These are phyloP conservation scores for Acrocephalus kingi DNA, from an alignment of 2,113 vertebrate species.

Conservation along the genomic window DNA sequence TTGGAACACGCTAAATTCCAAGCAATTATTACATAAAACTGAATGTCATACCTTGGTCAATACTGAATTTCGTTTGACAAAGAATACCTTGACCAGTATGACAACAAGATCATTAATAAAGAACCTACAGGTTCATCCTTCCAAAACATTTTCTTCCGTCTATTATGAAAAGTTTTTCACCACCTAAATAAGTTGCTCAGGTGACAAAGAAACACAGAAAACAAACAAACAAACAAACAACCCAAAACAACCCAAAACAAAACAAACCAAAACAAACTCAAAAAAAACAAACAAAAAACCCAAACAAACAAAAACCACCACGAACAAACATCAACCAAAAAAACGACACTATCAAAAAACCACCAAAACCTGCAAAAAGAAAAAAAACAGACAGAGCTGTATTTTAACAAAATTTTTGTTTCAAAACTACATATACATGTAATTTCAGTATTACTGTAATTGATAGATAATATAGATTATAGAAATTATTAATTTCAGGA, in stretches of 20 bases:
- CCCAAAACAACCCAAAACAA: background rate
- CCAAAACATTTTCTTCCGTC: slow-evolving; percentile 36
- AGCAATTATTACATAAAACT: slow-evolving; percentile 19
- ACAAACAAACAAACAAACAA: background rate
- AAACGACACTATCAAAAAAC: background rate
- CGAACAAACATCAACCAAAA: no score
- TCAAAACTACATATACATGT: background rate
- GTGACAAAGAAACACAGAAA: background rate
- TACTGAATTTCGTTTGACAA: slow-evolving; percentile 18
- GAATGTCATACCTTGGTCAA: background rate
- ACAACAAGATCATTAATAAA: background rate
- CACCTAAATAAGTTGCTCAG: background rate
- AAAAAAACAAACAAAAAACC: no score
- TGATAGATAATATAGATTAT: background rate
- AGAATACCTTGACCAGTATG: background rate
- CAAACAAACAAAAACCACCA: background rate
- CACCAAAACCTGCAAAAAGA: background rate
- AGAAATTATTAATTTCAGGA: background rate
- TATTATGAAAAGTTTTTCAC: background rate
- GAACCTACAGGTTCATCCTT: background rate
- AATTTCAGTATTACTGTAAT: background rate
- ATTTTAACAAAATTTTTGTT: background rate
- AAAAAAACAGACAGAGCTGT: background rate
- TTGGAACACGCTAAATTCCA: background rate
- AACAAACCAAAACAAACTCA: no score